phyloP scores from a whole-genome alignment of 2,888 invertebrate species.

The Helicoverpa assulta region DNA sequence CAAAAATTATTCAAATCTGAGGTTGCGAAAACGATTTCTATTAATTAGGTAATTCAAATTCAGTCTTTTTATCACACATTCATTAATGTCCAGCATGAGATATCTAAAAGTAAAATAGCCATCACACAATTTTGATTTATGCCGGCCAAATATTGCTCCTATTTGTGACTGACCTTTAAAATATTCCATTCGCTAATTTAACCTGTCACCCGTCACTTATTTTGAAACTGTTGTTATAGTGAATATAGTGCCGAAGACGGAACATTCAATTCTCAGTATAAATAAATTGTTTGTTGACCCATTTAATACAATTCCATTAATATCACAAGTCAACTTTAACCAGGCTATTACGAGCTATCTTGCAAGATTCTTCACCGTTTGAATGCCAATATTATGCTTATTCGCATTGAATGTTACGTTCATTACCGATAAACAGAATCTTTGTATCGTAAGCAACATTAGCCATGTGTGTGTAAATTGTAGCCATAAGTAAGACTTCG shows the following conservation, averaged over 20 bases:
- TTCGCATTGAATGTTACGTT: slow-evolving; percentile 31
- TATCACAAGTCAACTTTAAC: slow-evolving; percentile 10
- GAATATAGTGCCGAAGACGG: slow-evolving; percentile 11
- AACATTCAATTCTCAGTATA: slow-evolving; percentile 19
- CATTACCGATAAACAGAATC: slow-evolving; percentile 43
- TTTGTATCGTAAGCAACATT: slow-evolving; percentile 28
- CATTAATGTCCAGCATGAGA: background rate
- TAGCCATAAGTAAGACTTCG: slow-evolving; percentile 40
- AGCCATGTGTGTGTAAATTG: slow-evolving; percentile 20
- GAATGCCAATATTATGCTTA: slow-evolving; percentile 46
- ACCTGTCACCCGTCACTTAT: slow-evolving; percentile 37
- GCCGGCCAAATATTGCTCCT: slow-evolving; percentile 5
- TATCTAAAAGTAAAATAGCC: background rate
- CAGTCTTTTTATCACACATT: slow-evolving; percentile 3
- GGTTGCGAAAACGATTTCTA: background rate
- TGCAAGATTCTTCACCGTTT: slow-evolving; percentile 24
- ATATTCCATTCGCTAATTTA: slow-evolving; percentile 35
- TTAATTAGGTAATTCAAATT: background rate
- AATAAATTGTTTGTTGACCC: slow-evolving; percentile 34
- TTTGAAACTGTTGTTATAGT: slow-evolving; percentile 2
- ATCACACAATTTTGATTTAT: background rate
- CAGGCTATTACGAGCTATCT: slow-evolving; percentile 27
- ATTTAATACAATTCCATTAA: slow-evolving; percentile 7
- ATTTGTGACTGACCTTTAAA: slow-evolving; percentile 33
- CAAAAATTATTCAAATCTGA: background rate